Base-by-base conservation (phyloP, 2,113 vertebrate species). In the Calcarius ornatus region DNA sequence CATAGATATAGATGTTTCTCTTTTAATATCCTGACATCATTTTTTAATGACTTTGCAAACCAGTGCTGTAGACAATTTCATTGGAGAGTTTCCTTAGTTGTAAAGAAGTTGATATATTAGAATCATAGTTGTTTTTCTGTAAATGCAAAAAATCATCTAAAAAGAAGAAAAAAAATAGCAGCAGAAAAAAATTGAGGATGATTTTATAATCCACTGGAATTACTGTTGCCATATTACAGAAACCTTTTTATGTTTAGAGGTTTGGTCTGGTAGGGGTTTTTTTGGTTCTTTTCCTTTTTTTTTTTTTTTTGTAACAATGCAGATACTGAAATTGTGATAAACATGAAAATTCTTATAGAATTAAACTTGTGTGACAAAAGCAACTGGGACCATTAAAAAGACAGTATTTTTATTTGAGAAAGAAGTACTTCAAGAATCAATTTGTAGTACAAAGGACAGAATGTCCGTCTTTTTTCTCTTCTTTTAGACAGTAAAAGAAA, bases 281-380 rank as follows among this genome's bases (percentile, higher is more conserved):
- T 43, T 42, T 22, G 8, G 9, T 12, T 2, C 3, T 12, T 28
- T 30, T 3, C 5, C 7, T 31, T 47, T 7, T 1, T 20, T 30
- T 25, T 30, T 65, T 18, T 8, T 12, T 50, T 20, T 54, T 0
- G 1, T 60, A 45, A 27, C 5, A 2, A 33, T 66, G 7, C 12
- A 71, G 38, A 66, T 31, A 33, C 14, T 72, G 15, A 43, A 73
- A 20, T 30, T 51, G 23, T 71, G 31, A 23, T 59, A 54, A 60
- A 33, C 10, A 28, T 5, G 2, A 89, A 60, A 6, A 30, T 68
- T 6, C 22, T 35, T 42, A n/a, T 30, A 30, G 23, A 53, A n/a
- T 61, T 68, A 60, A 71, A 47, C 18, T 43, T 90, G 5, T 61
- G 8, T 42, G 16, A 31, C 60, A 31, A 80, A 88, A 83, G 9